Percentiles rank a stretch among this genome's conserved stretches.
These are phyloP conservation scores for Diabrotica balteata DNA, from an alignment of 2,888 invertebrate genomes.

Conservation along the genomic window DNA sequence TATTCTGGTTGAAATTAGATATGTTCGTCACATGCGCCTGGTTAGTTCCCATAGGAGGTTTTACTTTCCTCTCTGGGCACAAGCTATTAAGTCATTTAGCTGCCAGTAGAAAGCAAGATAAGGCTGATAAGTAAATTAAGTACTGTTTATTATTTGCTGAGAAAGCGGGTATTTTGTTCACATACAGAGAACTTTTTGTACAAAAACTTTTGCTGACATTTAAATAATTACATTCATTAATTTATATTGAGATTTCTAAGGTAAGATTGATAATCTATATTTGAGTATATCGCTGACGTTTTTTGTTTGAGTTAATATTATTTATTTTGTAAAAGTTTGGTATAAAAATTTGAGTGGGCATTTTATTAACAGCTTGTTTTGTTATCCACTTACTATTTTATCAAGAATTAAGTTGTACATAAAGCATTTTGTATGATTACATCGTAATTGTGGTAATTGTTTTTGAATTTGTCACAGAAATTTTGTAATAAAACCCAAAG, in stretches of 20 bases:
- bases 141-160: slow-evolving; percentile 1
- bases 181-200: slow-evolving; percentile 3
- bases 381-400: too few species aligned
- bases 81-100: slow-evolving; percentile 86
- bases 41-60: slow-evolving; percentile 81
- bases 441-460: slow-evolving; percentile 11
- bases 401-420: not conserved
- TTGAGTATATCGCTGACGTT: too few species aligned
- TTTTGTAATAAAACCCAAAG: slow-evolving; percentile 25
- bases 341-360: too few species aligned
- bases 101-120: slow-evolving; percentile 42
- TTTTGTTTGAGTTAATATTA: too few species aligned
- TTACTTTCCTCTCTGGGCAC: slow-evolving; percentile 95
- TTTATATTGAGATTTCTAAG: not conserved
- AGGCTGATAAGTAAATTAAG: slow-evolving; percentile 36
- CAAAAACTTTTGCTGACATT: not conserved
- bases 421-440: slow-evolving; percentile 3
- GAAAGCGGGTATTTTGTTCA: slow-evolving; percentile 6
- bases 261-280: not conserved
- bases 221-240: too few species aligned
- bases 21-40: slow-evolving; percentile 97
- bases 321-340: too few species aligned
- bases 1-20: slow-evolving; percentile 92
- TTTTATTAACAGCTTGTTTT: too few species aligned
- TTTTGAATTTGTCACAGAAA: slow-evolving; percentile 20